Percentiles rank a stretch among this genome's conserved stretches.
These are phyloP conservation scores for Daubentonia madagascariensis DNA, from an alignment of 2,113 vertebrate species.

Conservation along the genomic window DNA sequence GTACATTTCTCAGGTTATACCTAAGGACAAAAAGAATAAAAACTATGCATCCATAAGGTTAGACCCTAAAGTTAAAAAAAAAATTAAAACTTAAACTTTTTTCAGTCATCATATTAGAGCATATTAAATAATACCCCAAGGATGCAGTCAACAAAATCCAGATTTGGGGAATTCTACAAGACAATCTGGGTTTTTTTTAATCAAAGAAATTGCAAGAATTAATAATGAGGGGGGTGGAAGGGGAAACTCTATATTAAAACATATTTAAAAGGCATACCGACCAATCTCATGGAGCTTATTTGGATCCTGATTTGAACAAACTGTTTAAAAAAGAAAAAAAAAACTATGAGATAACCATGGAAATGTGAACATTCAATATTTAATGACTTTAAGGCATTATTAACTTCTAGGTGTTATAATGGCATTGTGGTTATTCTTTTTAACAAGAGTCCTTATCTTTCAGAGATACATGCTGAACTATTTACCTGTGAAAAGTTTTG, in stretches of 20 bases:
- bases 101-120: not conserved
- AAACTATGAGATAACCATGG: not conserved
- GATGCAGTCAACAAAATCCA: not conserved
- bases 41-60: not conserved
- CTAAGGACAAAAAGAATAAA: not conserved
- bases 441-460: not conserved
- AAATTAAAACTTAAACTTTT: not conserved
- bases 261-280: not conserved
- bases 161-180: not conserved
- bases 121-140: not conserved
- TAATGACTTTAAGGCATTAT: not conserved
- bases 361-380: not conserved
- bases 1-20: not conserved
- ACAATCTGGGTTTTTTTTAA: not conserved
- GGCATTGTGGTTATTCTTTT: not conserved
- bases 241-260: not conserved
- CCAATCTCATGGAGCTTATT: not conserved
- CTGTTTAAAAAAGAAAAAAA: not conserved
- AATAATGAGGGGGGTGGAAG: not conserved
- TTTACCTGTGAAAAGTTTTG: not conserved
- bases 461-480: not conserved
- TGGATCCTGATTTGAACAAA: not conserved
- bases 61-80: not conserved
- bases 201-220: not conserved
- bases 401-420: not conserved